phyloP scores from a whole-genome alignment of 2,113 vertebrate species.

The Peromyscus leucopus region DNA sequence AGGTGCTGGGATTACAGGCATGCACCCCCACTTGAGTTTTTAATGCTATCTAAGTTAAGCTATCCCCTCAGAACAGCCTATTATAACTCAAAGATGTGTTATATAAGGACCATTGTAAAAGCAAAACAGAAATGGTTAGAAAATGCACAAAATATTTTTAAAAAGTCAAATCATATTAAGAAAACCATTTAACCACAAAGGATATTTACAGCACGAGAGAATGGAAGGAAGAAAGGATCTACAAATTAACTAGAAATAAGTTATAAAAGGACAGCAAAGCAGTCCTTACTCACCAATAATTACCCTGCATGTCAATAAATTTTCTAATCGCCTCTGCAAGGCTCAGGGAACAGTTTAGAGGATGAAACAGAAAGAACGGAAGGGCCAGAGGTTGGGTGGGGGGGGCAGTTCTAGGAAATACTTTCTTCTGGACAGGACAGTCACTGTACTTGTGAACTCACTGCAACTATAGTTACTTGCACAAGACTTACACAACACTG shows the following conservation, averaged over 20 bases:
- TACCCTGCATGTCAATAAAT: neutral
- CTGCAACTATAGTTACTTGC: neutral
- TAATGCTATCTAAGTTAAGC: neutral
- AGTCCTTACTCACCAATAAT: neutral
- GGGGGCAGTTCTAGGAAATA: neutral
- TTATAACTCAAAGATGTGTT: neutral
- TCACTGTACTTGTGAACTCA: neutral
- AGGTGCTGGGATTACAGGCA: neutral
- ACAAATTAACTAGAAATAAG: neutral
- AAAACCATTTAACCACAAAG: neutral
- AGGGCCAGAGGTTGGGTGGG: no score
- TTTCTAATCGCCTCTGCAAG: neutral
- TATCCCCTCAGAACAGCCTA: neutral
- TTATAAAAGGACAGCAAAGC: neutral
- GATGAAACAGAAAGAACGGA: neutral
- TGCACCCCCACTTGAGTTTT: neutral
- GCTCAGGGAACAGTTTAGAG: neutral
- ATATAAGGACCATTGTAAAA: neutral
- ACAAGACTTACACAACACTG: neutral
- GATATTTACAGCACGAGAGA: neutral
- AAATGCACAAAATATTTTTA: neutral
- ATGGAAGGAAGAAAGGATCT: neutral
- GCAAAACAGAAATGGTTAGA: neutral
- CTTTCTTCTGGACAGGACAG: neutral
- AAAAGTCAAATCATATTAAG: neutral